Conservation (phyloP, 1,140 invertebrate genomes). For the Chrysomallon squamiferum region DNA sequence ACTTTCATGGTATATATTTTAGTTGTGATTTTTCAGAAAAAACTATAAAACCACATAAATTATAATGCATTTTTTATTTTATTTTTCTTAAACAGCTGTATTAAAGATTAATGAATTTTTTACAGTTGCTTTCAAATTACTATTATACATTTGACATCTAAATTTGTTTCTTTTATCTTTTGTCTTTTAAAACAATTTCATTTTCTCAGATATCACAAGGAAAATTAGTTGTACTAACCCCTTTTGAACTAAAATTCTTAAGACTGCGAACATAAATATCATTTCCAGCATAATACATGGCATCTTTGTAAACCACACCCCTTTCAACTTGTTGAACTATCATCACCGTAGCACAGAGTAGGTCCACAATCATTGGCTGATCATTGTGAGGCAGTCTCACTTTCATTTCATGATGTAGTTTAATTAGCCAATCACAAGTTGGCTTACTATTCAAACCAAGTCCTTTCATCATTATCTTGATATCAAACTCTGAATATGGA, state of each 20-base stretch:
- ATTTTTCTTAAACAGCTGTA: too few species aligned
- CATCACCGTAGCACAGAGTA: constrained; percentile 72
- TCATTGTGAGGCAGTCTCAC: constrained; percentile 45
- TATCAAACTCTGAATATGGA: constrained; percentile 34
- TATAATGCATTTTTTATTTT: too few species aligned
- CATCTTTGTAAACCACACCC: constrained; percentile 66
- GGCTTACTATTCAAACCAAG: constrained; percentile 36
- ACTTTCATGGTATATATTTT: too few species aligned
- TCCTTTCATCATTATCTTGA: constrained; percentile 36
- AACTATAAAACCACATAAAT: too few species aligned
- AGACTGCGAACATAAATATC: constrained; percentile 75
- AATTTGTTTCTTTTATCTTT: too few species aligned
- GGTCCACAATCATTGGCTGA: constrained; percentile 55
- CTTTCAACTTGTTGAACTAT: constrained; percentile 71
- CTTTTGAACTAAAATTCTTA: constrained; percentile 24
- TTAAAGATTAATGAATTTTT: too few species aligned
- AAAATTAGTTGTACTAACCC: constrained; percentile 30
- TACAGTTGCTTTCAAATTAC: too few species aligned
- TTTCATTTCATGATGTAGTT: constrained; percentile 35
- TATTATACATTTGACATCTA: too few species aligned
- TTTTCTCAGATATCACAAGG: too few species aligned
- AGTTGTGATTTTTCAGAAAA: too few species aligned
- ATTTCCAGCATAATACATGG: constrained; percentile 69
- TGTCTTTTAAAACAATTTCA: too few species aligned
- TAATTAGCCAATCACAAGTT: constrained; percentile 47